Conservation (phyloP, 2,113 vertebrate species). For the Phrynosoma platyrhinos region DNA sequence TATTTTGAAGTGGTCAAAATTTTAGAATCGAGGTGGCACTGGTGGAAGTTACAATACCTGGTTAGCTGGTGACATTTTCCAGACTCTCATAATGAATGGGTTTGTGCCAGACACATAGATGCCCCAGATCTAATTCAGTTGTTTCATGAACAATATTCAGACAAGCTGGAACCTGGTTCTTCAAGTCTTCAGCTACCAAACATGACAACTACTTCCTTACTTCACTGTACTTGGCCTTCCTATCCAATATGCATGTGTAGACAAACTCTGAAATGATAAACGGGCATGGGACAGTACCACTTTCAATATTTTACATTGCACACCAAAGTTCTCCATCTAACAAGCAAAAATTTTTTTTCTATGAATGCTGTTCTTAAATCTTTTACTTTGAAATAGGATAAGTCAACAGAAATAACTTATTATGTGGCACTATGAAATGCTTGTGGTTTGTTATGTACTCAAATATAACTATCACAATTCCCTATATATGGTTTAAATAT, state of each 20-base stretch:
- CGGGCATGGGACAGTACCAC: not conserved
- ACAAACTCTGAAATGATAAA: not conserved
- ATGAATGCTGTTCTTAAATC: not conserved
- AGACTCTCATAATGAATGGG: too few relatives aligned
- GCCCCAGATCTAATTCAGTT: too few relatives aligned
- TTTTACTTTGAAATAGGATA: not conserved
- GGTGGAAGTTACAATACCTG: too few relatives aligned
- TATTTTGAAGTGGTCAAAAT: too few relatives aligned
- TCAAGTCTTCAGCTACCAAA: too few relatives aligned
- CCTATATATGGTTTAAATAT: not conserved
- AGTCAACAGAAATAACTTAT: slow-evolving; percentile 21
- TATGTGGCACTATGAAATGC: slow-evolving; percentile 12
- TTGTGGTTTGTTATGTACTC: slow-evolving; percentile 14
- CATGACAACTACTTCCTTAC: too few relatives aligned
- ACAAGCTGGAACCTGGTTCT: too few relatives aligned
- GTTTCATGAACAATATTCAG: too few relatives aligned
- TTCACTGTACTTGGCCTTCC: too few relatives aligned
- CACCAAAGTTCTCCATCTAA: not conserved
- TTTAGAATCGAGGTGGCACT: too few relatives aligned
- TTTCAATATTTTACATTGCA: not conserved
- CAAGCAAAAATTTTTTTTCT: not conserved
- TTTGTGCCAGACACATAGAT: too few relatives aligned
- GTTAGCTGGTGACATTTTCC: too few relatives aligned
- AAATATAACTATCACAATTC: slow-evolving; percentile 10
- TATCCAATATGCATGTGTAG: not conserved